These are phyloP conservation scores for Monopis laevigella DNA, from an alignment of 2,888 invertebrate genomes.

Conservation along the genomic window DNA sequence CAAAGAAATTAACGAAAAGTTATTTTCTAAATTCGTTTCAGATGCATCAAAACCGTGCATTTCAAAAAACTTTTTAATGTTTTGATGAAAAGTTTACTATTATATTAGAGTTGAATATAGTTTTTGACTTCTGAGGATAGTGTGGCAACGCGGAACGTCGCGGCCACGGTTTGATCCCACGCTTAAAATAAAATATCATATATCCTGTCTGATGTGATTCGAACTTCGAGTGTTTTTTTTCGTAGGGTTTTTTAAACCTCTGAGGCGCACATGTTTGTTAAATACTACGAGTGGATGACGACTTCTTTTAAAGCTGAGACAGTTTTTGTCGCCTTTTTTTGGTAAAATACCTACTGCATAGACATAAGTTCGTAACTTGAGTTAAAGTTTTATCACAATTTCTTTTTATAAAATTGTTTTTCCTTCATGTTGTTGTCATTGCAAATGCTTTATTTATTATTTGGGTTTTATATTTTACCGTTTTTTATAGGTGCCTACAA, in stretches of 20 bases:
- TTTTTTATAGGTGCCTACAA: too few species aligned
- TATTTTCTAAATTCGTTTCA: too few species aligned
- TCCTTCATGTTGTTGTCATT: too few species aligned
- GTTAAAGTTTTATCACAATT: too few species aligned
- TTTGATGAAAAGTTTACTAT: constrained; percentile 7
- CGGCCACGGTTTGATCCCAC: constrained; percentile 61
- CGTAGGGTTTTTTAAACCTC: constrained; percentile 51
- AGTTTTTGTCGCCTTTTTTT: background rate
- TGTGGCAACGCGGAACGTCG: constrained; percentile 56
- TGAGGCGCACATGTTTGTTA: constrained; percentile 58
- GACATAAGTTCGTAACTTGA: too few species aligned
- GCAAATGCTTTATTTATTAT: too few species aligned
- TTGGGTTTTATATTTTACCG: too few species aligned
- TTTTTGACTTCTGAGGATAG: background rate
- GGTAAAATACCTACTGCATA: too few species aligned
- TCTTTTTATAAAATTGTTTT: too few species aligned
- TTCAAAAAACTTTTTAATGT: too few species aligned
- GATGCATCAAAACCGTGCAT: too few species aligned
- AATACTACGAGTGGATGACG: background rate
- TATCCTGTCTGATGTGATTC: constrained; percentile 60
- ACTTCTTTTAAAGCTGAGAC: background rate
- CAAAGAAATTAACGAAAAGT: too few species aligned
- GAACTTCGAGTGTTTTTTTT: constrained; percentile 54
- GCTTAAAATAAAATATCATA: constrained; percentile 68
- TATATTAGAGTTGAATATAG: constrained; percentile 8